Base-by-base conservation (phyloP, 2,888 invertebrate genomes). In the Sarcophaga caerulescens region DNA sequence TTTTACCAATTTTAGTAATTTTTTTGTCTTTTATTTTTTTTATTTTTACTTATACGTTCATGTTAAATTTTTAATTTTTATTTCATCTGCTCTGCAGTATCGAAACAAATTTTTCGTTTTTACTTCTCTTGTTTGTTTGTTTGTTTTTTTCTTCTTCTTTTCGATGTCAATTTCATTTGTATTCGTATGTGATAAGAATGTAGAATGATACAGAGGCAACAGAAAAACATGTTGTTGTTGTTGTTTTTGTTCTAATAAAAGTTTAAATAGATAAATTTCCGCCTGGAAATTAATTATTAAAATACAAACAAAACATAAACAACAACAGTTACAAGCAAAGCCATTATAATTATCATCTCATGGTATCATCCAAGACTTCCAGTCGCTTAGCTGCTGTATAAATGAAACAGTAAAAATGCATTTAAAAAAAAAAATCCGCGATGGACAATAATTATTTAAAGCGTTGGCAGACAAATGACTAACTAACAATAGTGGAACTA, bases 181-280 rank as follows among this genome's bases (percentile, higher is more conserved):
- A 63, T 71, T 70, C 66, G 47, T 65, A 76, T 76, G 75, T 76
- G 75, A 81, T 79, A 78, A 84, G 79, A 84, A 79, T 78, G 8
- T 21, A 1, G 76, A 70, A 57, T 80, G 44, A 68, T 79, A 62
- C 59, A 52, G 52, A 52, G 52, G 52, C 25, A 17, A 5, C 23
- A 35, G 8, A n/a, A 66, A 14, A 66, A 63, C 23, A 66, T 75
- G 45, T 63, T 59, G 59, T 57, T 52, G 52, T 52, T 69, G 62
- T 25, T 62, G 47, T 52, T 52, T 2, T 52, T 81, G 68, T 66
- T 77, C 25, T 70, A 21, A n/a, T 60, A 71, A 80, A 77, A 62
- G 47, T 47, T 85, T 60, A 65, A 66, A 74, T 65, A 85, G 78
- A 85, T 85, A 84, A 52, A 77, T 83, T 83, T 83, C 68, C 69